Conservation (phyloP, 2,113 vertebrate genomes). For the Passerina amoena region DNA sequence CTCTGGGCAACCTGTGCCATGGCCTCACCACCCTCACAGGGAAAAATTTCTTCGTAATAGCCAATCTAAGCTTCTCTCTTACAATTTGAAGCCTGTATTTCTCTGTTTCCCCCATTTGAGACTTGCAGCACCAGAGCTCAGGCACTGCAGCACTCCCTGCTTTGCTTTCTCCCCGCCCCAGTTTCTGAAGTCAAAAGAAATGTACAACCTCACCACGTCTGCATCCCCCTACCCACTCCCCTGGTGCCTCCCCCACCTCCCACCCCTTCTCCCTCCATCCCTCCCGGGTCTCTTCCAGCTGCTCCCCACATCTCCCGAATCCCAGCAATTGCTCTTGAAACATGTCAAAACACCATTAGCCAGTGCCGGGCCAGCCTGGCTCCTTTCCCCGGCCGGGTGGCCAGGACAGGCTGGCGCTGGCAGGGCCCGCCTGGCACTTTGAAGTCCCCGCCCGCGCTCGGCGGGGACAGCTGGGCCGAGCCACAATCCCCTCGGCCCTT, state of each 20-base stretch:
- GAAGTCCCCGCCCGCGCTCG: not conserved
- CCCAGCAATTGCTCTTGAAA: not conserved
- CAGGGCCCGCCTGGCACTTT: constrained; percentile 16
- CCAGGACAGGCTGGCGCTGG: constrained; percentile 4
- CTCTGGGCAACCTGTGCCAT: not conserved
- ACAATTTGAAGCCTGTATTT: not conserved
- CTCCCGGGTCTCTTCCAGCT: constrained; percentile 28
- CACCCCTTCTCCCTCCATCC: not conserved
- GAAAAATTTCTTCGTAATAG: not conserved
- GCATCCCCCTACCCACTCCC: not conserved
- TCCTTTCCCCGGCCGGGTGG: not conserved
- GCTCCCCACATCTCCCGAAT: not conserved
- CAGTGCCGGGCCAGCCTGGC: not conserved
- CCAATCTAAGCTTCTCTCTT: not conserved
- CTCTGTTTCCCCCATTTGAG: not conserved
- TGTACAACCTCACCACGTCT: fast-evolving
- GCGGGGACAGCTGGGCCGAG: constrained; percentile 61
- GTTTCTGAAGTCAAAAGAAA: not conserved
- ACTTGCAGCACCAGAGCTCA: not conserved
- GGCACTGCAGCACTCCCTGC: not conserved
- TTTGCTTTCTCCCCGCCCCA: fast-evolving
- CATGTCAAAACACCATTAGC: constrained; percentile 38
- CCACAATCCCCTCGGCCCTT: constrained; percentile 38
- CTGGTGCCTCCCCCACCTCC: not conserved
- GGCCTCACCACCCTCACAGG: not conserved